These are phyloP conservation scores for Rhamphomyia laevipes DNA, from an alignment of 2,888 invertebrate genomes.

Conservation along the genomic window DNA sequence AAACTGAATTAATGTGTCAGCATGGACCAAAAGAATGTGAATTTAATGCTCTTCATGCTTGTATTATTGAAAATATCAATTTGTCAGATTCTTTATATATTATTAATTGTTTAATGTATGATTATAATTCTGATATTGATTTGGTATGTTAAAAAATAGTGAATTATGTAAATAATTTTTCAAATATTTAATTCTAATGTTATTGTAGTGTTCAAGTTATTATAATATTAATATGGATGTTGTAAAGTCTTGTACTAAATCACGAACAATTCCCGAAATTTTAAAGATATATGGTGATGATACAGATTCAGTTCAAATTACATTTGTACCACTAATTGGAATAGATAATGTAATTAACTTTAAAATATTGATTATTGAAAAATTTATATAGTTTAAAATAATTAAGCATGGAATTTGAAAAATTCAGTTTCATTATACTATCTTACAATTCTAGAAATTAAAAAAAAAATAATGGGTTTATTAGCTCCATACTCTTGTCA, in stretches of 20 bases:
- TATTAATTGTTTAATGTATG: slow-evolving; percentile 28
- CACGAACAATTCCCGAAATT: slow-evolving; percentile 24
- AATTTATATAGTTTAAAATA: too few species aligned
- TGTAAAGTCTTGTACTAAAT: slow-evolving; percentile 22
- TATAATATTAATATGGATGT: slow-evolving; percentile 22
- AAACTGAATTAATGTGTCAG: slow-evolving; percentile 25
- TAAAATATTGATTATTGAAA: too few species aligned
- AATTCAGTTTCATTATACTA: too few species aligned
- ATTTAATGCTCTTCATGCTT: slow-evolving; percentile 32
- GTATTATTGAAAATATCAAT: slow-evolving; percentile 27
- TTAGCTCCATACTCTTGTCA: too few species aligned
- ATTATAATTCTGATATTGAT: slow-evolving; percentile 18
- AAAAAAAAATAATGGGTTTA: too few species aligned
- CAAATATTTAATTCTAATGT: background rate
- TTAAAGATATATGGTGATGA: slow-evolving; percentile 26
- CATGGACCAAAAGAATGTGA: slow-evolving; percentile 32
- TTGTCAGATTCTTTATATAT: slow-evolving; percentile 22
- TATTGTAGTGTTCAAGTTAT: slow-evolving; percentile 21
- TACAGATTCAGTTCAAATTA: slow-evolving; percentile 24
- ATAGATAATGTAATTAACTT: slow-evolving; percentile 26
- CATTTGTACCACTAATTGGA: slow-evolving; percentile 31
- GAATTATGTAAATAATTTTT: background rate
- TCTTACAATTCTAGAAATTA: too few species aligned
- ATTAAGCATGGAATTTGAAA: too few species aligned
- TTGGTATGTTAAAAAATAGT: slow-evolving; percentile 12